Conservation (phyloP, 2,113 vertebrate genomes). For the Rhipidura dahli region DNA sequence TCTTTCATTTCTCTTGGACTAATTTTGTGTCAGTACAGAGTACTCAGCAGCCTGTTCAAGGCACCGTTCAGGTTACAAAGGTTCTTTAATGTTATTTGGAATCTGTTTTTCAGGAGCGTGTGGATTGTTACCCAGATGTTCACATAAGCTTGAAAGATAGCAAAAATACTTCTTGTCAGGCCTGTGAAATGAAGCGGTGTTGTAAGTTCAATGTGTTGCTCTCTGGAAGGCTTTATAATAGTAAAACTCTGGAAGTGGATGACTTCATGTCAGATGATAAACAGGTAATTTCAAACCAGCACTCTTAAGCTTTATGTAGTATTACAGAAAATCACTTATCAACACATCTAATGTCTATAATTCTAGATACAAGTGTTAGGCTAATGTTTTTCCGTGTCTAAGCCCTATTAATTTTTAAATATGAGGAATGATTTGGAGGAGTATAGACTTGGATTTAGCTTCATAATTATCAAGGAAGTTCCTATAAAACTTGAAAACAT, state of each 20-base stretch:
- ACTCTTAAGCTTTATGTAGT: neutral
- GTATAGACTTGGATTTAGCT: neutral
- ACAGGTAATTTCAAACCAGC: conserved; percentile 72
- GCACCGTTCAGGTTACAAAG: neutral
- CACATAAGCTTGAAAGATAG: neutral
- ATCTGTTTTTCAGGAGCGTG: conserved; percentile 75
- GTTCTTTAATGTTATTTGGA: neutral
- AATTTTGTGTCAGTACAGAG: neutral
- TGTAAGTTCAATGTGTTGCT: conserved; percentile 72
- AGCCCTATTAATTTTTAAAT: neutral
- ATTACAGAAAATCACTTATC: neutral
- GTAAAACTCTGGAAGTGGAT: conserved; percentile 76
- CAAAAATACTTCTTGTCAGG: conserved; percentile 65
- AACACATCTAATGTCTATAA: neutral
- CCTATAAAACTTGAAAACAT: neutral
- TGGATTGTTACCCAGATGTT: conserved; percentile 79
- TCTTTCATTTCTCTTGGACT: neutral
- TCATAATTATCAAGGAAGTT: neutral
- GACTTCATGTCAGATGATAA: conserved; percentile 82
- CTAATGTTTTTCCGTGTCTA: neutral
- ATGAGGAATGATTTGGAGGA: neutral
- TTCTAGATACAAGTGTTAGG: neutral
- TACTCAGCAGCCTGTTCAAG: neutral
- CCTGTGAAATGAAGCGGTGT: conserved; percentile 74
- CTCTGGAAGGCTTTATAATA: conserved; percentile 78